Percentiles rank a stretch among this genome's conserved stretches.
Conservation (phyloP, 2,797 vertebrate species). For the Chiloscyllium punctatum region DNA sequence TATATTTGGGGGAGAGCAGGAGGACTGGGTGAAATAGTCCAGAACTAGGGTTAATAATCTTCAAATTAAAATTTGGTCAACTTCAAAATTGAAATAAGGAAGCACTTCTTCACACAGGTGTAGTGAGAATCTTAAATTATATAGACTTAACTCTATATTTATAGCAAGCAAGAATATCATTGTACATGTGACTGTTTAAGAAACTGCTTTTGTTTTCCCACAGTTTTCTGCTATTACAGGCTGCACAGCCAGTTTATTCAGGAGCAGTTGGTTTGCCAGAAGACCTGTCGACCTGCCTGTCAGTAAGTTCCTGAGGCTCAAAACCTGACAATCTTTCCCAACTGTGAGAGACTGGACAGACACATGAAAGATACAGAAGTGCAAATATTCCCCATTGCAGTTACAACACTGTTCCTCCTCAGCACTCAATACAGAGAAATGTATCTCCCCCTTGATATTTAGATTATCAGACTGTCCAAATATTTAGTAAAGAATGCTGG, state of each 20-base stretch:
- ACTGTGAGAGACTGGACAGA: not conserved
- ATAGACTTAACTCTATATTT: not conserved
- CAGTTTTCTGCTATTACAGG: constrained; percentile 68
- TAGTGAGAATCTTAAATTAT: not conserved
- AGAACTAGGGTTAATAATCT: not conserved
- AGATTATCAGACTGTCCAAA: not conserved
- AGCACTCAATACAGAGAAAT: not conserved
- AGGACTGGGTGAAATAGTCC: not conserved
- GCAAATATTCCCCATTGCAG: not conserved
- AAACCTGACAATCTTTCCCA: not conserved
- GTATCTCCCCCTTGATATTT: not conserved
- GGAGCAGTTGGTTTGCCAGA: constrained; percentile 63
- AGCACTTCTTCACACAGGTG: not conserved
- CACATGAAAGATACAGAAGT: not conserved
- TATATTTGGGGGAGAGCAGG: not conserved
- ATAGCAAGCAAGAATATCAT: not conserved
- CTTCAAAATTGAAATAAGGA: not conserved
- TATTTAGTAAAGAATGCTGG: not conserved
- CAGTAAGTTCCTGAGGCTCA: constrained; percentile 50
- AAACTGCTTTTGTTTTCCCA: not conserved
- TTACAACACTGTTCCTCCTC: constrained; percentile 41
- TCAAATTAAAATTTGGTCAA: not conserved
- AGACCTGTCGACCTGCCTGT: constrained; percentile 61
- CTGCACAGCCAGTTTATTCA: constrained; percentile 58
- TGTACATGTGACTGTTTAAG: not conserved